Evolutionary conservation across 2,113 vertebrate species (phyloP), one percentile per base, ranked within the genome.

Genomic region (Epinephelus moara): DNA sequence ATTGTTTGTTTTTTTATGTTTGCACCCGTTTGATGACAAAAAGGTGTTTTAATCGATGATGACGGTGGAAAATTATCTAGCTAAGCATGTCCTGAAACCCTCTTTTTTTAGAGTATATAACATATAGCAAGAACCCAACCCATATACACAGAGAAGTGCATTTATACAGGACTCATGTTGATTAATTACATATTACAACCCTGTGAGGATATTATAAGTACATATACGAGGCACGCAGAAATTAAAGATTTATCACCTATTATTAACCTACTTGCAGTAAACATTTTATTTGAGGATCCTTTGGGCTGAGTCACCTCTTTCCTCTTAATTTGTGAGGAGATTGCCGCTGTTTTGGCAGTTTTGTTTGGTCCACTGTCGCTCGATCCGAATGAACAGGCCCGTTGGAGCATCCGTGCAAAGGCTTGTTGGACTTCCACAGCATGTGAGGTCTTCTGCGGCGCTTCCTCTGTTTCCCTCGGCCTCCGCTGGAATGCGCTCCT

Each of bases 301-400:
- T 91, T 85, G 82, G 79, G 77, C 60, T 15, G 81, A 74, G 90
- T 87, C 73, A 27, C 86, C 83, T 82, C 88, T 70, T 70, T 85
- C 88, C 84, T 89, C 76, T 10, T 50, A 56, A 75, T 76, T 81
- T 60, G 62, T 11, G 81, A 91, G 84, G 85, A 88, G 18, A 0
- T 76, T 50, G 82, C 80, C 33, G 19, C 66, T 14, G 15, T 66
- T 79, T 23, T 47, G 86, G 72, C 70, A 78, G 78, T 69, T 85
- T 45, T 40, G 85, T 92, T 93, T 88, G 91, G 92, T 94, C 91
- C 88, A n/a, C 75, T 84, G 85, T 89, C 67, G 84, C 84, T 88
- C 70, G 4, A 42, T 77, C 77, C 42, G 10, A 85, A 88, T 76
- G 18, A 75, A 78, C 78, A 47, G 77, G 70, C 81, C 80, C 57